Conservation (phyloP, 1,140 invertebrate genomes). For the Calosoma granatense region DNA sequence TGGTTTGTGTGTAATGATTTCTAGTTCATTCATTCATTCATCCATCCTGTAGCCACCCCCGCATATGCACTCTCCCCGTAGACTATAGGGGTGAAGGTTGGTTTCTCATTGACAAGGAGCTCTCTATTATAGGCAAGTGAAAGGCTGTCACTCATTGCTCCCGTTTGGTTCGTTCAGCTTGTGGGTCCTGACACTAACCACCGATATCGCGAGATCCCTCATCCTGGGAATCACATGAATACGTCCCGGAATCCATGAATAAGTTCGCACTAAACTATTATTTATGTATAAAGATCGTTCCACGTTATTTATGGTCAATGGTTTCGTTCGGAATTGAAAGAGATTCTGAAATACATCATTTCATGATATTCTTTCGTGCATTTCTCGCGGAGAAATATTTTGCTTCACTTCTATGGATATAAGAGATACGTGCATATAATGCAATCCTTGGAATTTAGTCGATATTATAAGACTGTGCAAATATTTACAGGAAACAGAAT, state of each 20-base stretch:
- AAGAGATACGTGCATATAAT: too few species aligned
- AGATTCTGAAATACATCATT: constrained; percentile 5
- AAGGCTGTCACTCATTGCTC: constrained; percentile 4
- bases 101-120: background rate
- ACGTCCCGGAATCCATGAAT: constrained; percentile 6
- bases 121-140: background rate
- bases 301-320: constrained; percentile 6
- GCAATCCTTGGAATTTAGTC: too few species aligned
- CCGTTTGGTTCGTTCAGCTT: background rate
- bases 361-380: background rate
- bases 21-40: too few species aligned
- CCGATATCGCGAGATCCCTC: too few species aligned
- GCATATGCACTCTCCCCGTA: background rate
- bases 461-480: background rate
- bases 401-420: too few species aligned
- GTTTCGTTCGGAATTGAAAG: background rate
- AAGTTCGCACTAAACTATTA: constrained; percentile 7
- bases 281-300: constrained; percentile 7
- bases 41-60: too few species aligned
- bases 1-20: too few species aligned
- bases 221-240: background rate
- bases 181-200: too few species aligned
- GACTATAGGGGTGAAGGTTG: background rate
- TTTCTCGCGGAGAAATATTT: background rate
- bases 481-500: background rate